Conservation (phyloP, 2,113 vertebrate species). For the Upupa epops region DNA sequence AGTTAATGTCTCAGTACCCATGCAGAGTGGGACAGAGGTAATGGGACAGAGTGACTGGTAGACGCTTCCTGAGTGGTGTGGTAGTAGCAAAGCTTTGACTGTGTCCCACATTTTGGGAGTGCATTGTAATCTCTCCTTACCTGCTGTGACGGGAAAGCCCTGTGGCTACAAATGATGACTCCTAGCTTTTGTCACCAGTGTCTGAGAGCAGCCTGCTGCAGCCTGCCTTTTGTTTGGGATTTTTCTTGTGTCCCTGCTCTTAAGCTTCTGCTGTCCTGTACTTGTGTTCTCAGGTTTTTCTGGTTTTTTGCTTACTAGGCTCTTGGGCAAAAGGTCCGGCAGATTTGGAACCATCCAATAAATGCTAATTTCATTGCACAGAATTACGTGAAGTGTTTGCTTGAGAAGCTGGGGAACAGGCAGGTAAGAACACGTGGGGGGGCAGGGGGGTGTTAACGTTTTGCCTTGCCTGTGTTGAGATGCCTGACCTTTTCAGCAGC, state of each 20-base stretch:
- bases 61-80: not conserved
- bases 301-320: slow-evolving; percentile 66
- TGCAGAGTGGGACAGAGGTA: not conserved
- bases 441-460: not conserved
- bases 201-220: not conserved
- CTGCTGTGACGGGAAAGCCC: not conserved
- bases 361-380: slow-evolving; percentile 85
- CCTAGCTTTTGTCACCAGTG: not conserved
- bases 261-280: not conserved
- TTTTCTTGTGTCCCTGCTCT: not conserved
- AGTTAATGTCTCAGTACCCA: not conserved
- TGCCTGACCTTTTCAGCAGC: not conserved
- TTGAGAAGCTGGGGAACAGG: slow-evolving; percentile 77
- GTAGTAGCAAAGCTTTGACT: not conserved
- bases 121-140: not conserved
- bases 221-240: not conserved
- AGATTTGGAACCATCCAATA: slow-evolving; percentile 88
- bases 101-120: not conserved
- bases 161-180: not conserved
- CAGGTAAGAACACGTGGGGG: slow-evolving; percentile 77
- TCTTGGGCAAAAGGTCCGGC: slow-evolving; percentile 80
- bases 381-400: slow-evolving; percentile 80
- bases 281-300: not conserved
- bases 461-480: not conserved
- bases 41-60: not conserved